Evolutionary conservation across 2,888 invertebrate species (phyloP), one percentile per base, ranked within the genome.

Genomic region (Eucriotettix oculatus): DNA sequence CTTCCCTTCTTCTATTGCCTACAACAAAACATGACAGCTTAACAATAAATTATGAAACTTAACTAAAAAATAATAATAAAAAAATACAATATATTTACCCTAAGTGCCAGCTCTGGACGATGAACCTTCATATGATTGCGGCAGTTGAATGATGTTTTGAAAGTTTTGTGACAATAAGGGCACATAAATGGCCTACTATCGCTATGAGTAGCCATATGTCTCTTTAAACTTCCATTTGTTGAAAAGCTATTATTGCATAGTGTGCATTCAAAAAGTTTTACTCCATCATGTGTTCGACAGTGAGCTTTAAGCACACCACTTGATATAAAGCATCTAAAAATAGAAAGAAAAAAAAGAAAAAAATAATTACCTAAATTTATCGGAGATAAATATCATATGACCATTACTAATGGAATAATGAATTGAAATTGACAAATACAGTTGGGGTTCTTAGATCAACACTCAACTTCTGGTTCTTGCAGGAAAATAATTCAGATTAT

Each of bases 61-160:
- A 5, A 29, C 29, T 29, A 29, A 29, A 29, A 29, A 29, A 29
- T 7, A 29, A 7, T 29, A 5, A 2, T 2, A 2, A 29, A 29
- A 29, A 29, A 2, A 29, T 7, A 29, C 29, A 29, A 29, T 29
- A 29, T 29, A 7, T 29, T 16, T 52, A 62, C 61, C 61, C 60
- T 75, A 64, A 75, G 69, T 16, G 75, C 75, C 11, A 77, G 68
- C 66, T 81, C 79, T 60, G 73, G 73, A 64, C 77, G 76, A 68
- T 84, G 84, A 7, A 78, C 76, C 66, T 78, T 79, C 73, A 85
- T 83, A 67, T 86, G 85, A 65, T 81, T 82, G 66, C 81, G 76
- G 68, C 83, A 83, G 67, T 80, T 78, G 17, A 79, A 76, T 14
- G 76, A 71, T 5, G 78, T 78, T 70, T 81, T 82, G 69, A 81